phyloP scores from a whole-genome alignment of 1,140 invertebrate species.

The Carcinoscorpius rotundicauda region DNA sequence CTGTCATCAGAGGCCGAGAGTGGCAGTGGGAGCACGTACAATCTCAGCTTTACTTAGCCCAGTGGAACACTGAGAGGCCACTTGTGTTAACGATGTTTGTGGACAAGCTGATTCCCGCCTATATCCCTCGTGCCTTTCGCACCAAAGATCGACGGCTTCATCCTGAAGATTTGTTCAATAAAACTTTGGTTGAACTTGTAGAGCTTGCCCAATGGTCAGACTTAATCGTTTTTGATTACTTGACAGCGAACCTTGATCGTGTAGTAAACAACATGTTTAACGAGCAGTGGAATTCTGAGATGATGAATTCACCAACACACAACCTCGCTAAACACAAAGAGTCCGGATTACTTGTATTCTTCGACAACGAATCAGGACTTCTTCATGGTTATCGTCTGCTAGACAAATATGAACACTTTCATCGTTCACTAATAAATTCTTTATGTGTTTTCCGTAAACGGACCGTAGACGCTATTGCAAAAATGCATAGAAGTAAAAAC shows the following conservation, averaged over 20 bases:
- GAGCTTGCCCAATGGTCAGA: constrained; percentile 81
- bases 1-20: constrained; percentile 49
- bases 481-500: constrained; percentile 41
- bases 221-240: constrained; percentile 74
- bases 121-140: constrained; percentile 48
- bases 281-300: constrained; percentile 74
- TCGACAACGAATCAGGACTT: constrained; percentile 79
- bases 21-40: constrained; percentile 53
- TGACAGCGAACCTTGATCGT: constrained; percentile 75
- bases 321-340: constrained; percentile 56
- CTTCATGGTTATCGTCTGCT: constrained; percentile 72
- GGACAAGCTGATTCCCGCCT: constrained; percentile 46
- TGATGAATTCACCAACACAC: constrained; percentile 76
- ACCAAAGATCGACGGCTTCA: constrained; percentile 47
- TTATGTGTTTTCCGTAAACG: constrained; percentile 62
- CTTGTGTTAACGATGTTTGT: constrained; percentile 64
- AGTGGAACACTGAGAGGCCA: constrained; percentile 63
- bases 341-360: constrained; percentile 58
- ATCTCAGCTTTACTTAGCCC: constrained; percentile 51
- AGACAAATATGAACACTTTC: constrained; percentile 74
- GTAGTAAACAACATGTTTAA: constrained; percentile 82
- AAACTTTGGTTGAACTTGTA: constrained; percentile 37
- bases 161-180: constrained; percentile 36
- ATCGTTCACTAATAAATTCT: constrained; percentile 58
- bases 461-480: constrained; percentile 51